phyloP scores from a whole-genome alignment of 2,888 invertebrate genomes.

The Apamea epomidion region DNA sequence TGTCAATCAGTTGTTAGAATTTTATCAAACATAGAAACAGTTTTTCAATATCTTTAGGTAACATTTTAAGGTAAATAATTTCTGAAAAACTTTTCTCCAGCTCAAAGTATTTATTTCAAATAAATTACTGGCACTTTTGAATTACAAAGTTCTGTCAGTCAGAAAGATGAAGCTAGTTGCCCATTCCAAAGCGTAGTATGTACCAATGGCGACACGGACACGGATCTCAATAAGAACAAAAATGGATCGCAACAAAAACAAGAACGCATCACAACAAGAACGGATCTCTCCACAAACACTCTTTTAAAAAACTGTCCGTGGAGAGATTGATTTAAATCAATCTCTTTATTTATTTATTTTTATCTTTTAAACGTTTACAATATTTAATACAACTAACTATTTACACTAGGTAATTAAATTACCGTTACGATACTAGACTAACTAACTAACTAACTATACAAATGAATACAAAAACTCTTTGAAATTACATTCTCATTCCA shows the following conservation, averaged over 20 bases:
- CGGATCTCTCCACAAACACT: too few relatives aligned
- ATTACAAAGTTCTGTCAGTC: not conserved
- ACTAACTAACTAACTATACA: too few relatives aligned
- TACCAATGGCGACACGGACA: not conserved
- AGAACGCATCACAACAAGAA: too few relatives aligned
- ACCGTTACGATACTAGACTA: too few relatives aligned
- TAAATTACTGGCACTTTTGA: not conserved
- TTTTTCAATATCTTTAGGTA: not conserved
- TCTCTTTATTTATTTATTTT: too few relatives aligned
- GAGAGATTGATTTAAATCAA: not conserved
- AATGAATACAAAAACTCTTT: not conserved
- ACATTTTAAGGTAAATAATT: not conserved
- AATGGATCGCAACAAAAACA: not conserved
- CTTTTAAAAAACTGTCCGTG: too few relatives aligned
- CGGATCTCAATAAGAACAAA: not conserved
- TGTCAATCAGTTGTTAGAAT: conserved; percentile 30
- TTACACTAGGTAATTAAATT: too few relatives aligned
- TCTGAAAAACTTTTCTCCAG: not conserved
- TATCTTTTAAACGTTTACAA: too few relatives aligned
- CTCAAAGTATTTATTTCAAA: not conserved
- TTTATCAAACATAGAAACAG: conserved; percentile 1
- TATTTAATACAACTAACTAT: too few relatives aligned
- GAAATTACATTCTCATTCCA: not conserved
- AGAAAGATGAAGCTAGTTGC: not conserved
- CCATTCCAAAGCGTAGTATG: not conserved